Percentiles rank a stretch among this genome's conserved stretches.
These are phyloP conservation scores for Tenualosa ilisha DNA, from an alignment of 2,797 vertebrate species.

Conservation along the genomic window DNA sequence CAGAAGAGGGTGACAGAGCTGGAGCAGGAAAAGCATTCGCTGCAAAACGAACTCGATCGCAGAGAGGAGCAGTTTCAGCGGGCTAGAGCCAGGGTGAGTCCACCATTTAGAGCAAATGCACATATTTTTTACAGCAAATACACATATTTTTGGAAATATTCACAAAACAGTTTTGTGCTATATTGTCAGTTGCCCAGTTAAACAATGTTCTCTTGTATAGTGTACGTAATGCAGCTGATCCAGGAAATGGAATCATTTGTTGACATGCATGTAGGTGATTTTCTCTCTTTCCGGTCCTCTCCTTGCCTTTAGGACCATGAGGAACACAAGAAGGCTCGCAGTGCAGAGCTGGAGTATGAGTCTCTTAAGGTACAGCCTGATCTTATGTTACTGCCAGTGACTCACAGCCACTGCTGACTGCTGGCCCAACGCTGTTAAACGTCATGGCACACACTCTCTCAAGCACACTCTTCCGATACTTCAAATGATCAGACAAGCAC, in stretches of 20 bases:
- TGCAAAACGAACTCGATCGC: constrained; percentile 93
- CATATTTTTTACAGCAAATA: too few species aligned
- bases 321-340: constrained; percentile 87
- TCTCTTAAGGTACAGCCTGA: constrained; percentile 88
- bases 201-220: neutral
- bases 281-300: constrained; percentile 35
- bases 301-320: constrained; percentile 76
- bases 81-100: constrained; percentile 84
- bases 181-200: too few species aligned
- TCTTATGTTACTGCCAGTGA: too few species aligned
- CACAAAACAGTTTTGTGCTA: too few species aligned
- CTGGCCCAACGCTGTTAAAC: neutral
- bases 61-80: constrained; percentile 92
- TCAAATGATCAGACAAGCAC: neutral
- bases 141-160: neutral
- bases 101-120: neutral
- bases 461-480: too few species aligned
- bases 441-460: too few species aligned
- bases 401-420: neutral
- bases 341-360: constrained; percentile 95
- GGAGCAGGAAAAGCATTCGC: constrained; percentile 92
- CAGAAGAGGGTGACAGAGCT: constrained; percentile 94
- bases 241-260: neutral
- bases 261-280: neutral
- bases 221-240: neutral